Base-by-base conservation (phyloP, 2,797 vertebrate species). In the Anabacerthia variegaticeps region DNA sequence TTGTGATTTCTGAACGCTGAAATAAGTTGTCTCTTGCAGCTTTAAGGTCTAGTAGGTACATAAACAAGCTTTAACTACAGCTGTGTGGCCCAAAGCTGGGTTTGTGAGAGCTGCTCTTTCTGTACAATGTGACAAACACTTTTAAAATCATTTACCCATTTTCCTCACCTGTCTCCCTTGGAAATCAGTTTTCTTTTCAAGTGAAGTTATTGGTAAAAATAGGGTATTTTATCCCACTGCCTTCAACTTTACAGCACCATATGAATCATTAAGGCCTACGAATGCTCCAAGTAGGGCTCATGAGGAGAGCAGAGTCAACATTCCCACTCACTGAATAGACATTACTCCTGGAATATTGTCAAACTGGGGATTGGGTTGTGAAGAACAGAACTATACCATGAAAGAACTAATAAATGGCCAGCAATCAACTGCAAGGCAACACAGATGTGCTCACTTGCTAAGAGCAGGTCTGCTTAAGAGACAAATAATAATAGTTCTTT, bases 101-200 rank as follows among this genome's bases (percentile, higher is more conserved):
- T 58, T 92, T 86, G 58, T 51, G 39, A 37, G 58, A 49, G 49
- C 69, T 84, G 5, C 62, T 85, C 44, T 48, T 92, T 76, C 54
- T 80, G 62, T 36, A 41, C 65, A 68, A 20, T 6, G n/a, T 58
- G 66, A 75, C 62, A 90, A 92, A 88, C 4, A 2, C 54, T 95
- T 95, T 75, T 62, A 17, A 79, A 93, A 86, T 84, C 6, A 66
- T 80, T 92, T 74, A 79, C 32, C 28, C 17, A 3, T 88, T 92
- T 85, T 75, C 62, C 36, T 95, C 36, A 86, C 79, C 62, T 84
- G 32, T 48, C 15, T 90, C 27, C 44, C 48, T 73, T 56, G 36
- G 66, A 96, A 94, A 90, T 73, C 59, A 41, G 51, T 72, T 88
- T 90, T 85, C 69, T 75, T 87, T 93, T 62, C 48, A 41, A 88